Evolutionary conservation across 2,888 invertebrate species (phyloP).

Genomic region (Hemistola chrysoprasaria): DNA sequence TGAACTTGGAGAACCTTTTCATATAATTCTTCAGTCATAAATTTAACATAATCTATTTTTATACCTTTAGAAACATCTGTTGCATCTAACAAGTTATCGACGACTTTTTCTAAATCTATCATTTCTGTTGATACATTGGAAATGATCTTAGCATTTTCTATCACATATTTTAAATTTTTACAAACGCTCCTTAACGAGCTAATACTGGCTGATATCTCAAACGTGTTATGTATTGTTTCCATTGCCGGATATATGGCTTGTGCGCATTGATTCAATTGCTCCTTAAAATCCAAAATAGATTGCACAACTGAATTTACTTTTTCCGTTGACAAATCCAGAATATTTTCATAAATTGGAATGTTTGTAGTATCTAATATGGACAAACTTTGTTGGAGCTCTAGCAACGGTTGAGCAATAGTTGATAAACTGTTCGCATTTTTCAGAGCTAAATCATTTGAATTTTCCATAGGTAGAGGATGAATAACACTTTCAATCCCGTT

Average conservation of each 20-base stretch:
- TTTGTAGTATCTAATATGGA: constrained; percentile 59
- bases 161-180: constrained; percentile 49
- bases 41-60: constrained; percentile 52
- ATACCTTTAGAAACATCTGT: constrained; percentile 52
- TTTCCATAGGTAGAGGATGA: constrained; percentile 62
- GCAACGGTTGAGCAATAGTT: constrained; percentile 64
- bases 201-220: constrained; percentile 61
- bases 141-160: constrained; percentile 39
- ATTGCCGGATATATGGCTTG: constrained; percentile 53
- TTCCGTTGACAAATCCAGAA: constrained; percentile 59
- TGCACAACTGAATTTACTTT: constrained; percentile 56
- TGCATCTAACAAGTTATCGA: constrained; percentile 51
- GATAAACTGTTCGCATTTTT: constrained; percentile 50
- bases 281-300: constrained; percentile 56
- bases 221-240: constrained; percentile 52
- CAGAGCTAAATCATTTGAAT: constrained; percentile 43
- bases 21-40: constrained; percentile 56
- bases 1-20: constrained; percentile 50
- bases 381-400: constrained; percentile 60
- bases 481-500: constrained; percentile 58
- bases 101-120: constrained; percentile 39
- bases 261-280: constrained; percentile 56
- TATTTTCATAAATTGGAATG: constrained; percentile 67
- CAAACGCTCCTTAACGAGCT: constrained; percentile 52
- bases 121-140: constrained; percentile 29